Evolutionary conservation across 2,888 invertebrate genomes (phyloP).

Genomic region (Girardia tigrina): DNA sequence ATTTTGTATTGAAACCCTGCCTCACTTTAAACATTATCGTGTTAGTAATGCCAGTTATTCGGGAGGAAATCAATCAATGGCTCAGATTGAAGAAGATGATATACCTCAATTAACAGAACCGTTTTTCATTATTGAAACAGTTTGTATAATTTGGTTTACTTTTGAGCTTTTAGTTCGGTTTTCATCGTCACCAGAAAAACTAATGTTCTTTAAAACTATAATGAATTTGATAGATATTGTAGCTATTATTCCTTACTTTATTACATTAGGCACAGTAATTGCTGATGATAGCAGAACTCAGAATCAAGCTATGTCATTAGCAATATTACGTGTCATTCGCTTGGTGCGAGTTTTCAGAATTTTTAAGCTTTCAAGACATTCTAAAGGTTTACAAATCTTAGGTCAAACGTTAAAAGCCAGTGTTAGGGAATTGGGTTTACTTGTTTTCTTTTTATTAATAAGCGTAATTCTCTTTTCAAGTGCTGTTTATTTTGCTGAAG

Average conservation of each 20-base stretch:
- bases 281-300: slow-evolving; percentile 64
- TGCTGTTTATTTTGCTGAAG: slow-evolving; percentile 87
- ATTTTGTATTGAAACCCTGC: slow-evolving; percentile 96
- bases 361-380: slow-evolving; percentile 97
- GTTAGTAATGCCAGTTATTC: slow-evolving; percentile 43
- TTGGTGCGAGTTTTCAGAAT: slow-evolving; percentile 98
- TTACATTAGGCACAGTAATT: slow-evolving; percentile 92
- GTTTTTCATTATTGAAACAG: slow-evolving; percentile 97
- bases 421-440: slow-evolving; percentile 94
- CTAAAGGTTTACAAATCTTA: slow-evolving; percentile 95
- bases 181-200: slow-evolving; percentile 92
- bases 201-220: slow-evolving; percentile 96
- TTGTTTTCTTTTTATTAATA: slow-evolving; percentile 99
- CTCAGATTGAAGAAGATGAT: slow-evolving; percentile 70
- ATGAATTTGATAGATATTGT: slow-evolving; percentile 98
- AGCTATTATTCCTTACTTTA: slow-evolving; percentile 99
- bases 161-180: slow-evolving; percentile 86
- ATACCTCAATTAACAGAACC: slow-evolving; percentile 97
- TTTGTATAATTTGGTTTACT: slow-evolving; percentile 98
- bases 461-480: slow-evolving; percentile 88
- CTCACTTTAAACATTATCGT: slow-evolving; percentile 96
- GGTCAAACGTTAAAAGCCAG: slow-evolving; percentile 95
- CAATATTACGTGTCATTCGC: slow-evolving; percentile 90
- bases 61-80: slow-evolving; percentile 34
- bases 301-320: slow-evolving; percentile 57